Evolutionary conservation across 2,888 invertebrate genomes (phyloP).

Genomic region (Drepanosiphum platanoidis): DNA sequence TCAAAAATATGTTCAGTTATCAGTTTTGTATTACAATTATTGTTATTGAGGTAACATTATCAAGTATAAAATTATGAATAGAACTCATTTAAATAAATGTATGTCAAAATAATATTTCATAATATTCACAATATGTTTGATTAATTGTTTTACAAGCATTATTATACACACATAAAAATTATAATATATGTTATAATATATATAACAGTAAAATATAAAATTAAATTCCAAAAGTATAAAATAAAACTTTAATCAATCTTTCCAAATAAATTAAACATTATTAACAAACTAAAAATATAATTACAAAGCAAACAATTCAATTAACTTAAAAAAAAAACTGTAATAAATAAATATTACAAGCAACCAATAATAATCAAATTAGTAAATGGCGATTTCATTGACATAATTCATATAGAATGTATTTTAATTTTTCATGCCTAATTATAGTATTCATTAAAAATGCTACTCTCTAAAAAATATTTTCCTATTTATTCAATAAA

Average conservation of each 20-base stretch:
- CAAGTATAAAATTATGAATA: constrained; percentile 16
- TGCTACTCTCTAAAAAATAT: constrained; percentile 55
- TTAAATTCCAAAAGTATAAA: constrained; percentile 58
- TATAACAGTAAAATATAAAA: constrained; percentile 46
- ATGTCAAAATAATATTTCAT: constrained; percentile 38
- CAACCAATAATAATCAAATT: constrained; percentile 42
- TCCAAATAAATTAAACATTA: constrained; percentile 53
- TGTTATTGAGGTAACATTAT: constrained; percentile 7
- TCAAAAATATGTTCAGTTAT: neutral
- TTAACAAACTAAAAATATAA: constrained; percentile 57
- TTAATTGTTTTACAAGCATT: constrained; percentile 48
- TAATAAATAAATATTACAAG: constrained; percentile 51
- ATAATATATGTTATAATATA: neutral
- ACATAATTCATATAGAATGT: constrained; percentile 20
- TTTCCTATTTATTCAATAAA: constrained; percentile 53
- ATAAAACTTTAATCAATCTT: constrained; percentile 60
- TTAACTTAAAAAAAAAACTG: constrained; percentile 39
- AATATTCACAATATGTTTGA: constrained; percentile 48
- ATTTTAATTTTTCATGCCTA: constrained; percentile 23
- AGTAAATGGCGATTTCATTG: constrained; percentile 49
- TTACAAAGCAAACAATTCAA: constrained; percentile 53
- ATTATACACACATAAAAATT: neutral
- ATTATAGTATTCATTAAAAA: constrained; percentile 41
- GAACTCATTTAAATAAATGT: constrained; percentile 19
- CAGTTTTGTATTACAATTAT: constrained; percentile 19